Evolutionary conservation across 2,113 vertebrate species (phyloP).

Genomic region (Coturnix japonica): DNA sequence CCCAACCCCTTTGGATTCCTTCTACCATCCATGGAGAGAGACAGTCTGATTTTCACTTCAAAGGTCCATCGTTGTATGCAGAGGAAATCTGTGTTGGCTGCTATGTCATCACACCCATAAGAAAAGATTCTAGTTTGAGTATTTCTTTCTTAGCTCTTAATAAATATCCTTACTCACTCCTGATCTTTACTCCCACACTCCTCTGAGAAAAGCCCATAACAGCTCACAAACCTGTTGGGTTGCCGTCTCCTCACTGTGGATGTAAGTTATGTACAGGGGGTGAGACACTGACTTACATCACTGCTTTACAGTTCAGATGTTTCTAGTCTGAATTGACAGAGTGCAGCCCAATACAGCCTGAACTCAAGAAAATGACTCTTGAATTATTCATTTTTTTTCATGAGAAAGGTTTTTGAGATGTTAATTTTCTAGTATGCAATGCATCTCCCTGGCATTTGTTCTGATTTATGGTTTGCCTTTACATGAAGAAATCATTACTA

Average conservation of each 20-base stretch:
- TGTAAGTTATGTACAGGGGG: not conserved
- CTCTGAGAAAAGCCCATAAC: not conserved
- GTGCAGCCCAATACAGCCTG: not conserved
- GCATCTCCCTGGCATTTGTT: not conserved
- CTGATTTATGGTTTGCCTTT: not conserved
- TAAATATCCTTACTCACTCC: not conserved
- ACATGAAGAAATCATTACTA: not conserved
- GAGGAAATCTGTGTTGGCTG: not conserved
- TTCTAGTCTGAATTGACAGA: not conserved
- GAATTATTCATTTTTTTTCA: slow-evolving; percentile 60
- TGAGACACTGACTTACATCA: not conserved
- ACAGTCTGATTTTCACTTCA: not conserved
- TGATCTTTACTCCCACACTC: not conserved
- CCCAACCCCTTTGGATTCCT: not conserved
- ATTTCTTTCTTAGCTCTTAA: not conserved
- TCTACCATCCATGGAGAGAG: not conserved
- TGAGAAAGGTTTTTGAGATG: not conserved
- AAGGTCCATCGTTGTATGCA: not conserved
- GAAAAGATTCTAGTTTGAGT: not conserved
- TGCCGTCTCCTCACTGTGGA: not conserved
- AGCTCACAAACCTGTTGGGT: not conserved
- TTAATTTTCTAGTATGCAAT: not conserved
- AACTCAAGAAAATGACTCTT: slow-evolving; percentile 14
- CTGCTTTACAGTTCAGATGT: not conserved
- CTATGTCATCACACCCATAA: rapidly evolving